Percentiles rank a stretch among this genome's conserved stretches.
These are phyloP conservation scores for Eugnorisma glareosa DNA, from an alignment of 2,888 invertebrate species.

Conservation along the genomic window DNA sequence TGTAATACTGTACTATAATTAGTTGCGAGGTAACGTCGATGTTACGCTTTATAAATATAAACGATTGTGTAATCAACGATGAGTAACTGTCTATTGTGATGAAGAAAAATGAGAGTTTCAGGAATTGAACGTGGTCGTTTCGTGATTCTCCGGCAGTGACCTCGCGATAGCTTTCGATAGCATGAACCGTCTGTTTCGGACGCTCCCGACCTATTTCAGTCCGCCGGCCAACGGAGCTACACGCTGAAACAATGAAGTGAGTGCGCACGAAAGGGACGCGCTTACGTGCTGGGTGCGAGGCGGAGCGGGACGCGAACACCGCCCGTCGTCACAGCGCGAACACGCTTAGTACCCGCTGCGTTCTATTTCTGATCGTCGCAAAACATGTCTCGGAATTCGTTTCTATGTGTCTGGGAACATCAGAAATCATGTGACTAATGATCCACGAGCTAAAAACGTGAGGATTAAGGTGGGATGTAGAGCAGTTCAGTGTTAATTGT, in stretches of 20 bases:
- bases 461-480: conserved; percentile 66
- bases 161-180: conserved; percentile 88
- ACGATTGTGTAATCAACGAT: conserved; percentile 64
- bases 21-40: conserved; percentile 67
- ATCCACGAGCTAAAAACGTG: conserved; percentile 76
- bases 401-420: conserved; percentile 89
- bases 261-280: conserved; percentile 84
- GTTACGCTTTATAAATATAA: conserved; percentile 67
- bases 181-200: conserved; percentile 87
- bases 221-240: conserved; percentile 85
- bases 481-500: conserved; percentile 58
- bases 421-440: conserved; percentile 90
- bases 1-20: conserved; percentile 74
- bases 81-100: conserved; percentile 66
- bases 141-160: conserved; percentile 86
- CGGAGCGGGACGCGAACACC: conserved; percentile 82
- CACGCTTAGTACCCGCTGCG: conserved; percentile 88
- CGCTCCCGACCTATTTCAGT: conserved; percentile 90
- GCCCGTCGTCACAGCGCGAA: conserved; percentile 86
- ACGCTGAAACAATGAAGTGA: conserved; percentile 89
- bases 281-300: conserved; percentile 79
- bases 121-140: conserved; percentile 74
- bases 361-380: conserved; percentile 89
- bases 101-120: conserved; percentile 64
- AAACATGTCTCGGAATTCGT: conserved; percentile 90